These are phyloP conservation scores for Botia kubotai DNA, from an alignment of 2,797 vertebrate genomes.

Conservation along the genomic window DNA sequence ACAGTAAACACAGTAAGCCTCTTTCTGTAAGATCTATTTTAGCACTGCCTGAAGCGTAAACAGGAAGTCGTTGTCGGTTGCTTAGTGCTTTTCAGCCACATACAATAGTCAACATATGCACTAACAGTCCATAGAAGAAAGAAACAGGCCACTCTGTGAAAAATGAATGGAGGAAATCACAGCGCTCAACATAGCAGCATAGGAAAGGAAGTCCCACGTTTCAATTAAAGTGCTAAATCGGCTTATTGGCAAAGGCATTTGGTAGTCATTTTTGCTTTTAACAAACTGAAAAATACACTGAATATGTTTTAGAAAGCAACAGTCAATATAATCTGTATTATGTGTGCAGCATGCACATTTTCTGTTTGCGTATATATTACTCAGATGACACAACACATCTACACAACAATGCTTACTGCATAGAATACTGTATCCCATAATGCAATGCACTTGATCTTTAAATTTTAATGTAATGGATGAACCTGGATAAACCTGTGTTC, in stretches of 20 bases:
- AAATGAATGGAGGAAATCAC: slow-evolving; percentile 13
- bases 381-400: no score
- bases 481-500: neutral
- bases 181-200: neutral
- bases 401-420: neutral
- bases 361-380: no score
- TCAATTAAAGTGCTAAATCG: neutral
- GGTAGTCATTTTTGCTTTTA: neutral
- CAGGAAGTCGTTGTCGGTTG: slow-evolving; percentile 19
- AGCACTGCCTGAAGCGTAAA: slow-evolving; percentile 19
- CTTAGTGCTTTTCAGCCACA: slow-evolving; percentile 12
- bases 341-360: no score
- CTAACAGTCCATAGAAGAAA: slow-evolving; percentile 24
- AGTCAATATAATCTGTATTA: no score
- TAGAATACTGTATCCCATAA: neutral
- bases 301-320: no score
- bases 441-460: neutral
- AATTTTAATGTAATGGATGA: neutral
- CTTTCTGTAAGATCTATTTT: slow-evolving; percentile 10
- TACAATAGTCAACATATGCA: slow-evolving; percentile 24
- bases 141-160: neutral
- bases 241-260: neutral
- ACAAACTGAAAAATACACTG: no score
- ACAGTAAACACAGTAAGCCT: slow-evolving; percentile 13
- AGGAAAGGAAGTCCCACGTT: neutral